Evolutionary conservation across 2,113 vertebrate species (phyloP), one percentile per base, ranked within the genome.

Genomic region (Amphilophus citrinellus): DNA sequence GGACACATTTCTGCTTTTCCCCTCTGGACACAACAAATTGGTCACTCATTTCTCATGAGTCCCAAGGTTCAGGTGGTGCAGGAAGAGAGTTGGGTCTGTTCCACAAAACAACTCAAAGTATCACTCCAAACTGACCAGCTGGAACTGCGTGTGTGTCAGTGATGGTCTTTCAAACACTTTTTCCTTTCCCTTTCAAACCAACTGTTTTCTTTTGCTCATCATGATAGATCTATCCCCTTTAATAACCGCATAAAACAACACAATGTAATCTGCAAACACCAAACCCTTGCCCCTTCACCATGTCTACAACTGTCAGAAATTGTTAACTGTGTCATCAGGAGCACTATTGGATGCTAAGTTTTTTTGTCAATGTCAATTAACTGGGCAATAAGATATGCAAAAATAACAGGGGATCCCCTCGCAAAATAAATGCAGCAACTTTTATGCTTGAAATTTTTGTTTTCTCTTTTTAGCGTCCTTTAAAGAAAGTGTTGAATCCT

Each of bases 401-500:
- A 59, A 91, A 91, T 79, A 87, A 85, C 84, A 87, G 85, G 91
- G 87, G 89, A 90, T 88, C 89, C 84, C 81, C 88, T 95, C 94
- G 93, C 90, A 94, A 95, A 95, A 95, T 86, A 92, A 96, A 95
- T 88, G 93, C 91, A 95, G 95, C 94, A 93, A 91, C 89, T 96
- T 94, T 95, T 95, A 88, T 91, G 92, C 84, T 94, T 90, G 90
- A 86, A 71, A 91, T 93, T 87, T 35, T 91, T 85, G 71, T 89
- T 93, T 95, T 94, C 84, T 94, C 90, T 93, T 92, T 94, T 95
- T 94, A 94, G 93, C 93, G 94, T 96, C 95, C 95, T 94, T 95
- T 95, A 92, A 94, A 95, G 91, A 95, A 96, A 95, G 94, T 95
- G 94, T 93, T 95, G 92, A 95, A 94, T 87, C 93, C 89, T 82